Evolutionary conservation across 2,888 invertebrate genomes (phyloP).

Genomic region (Coremacera marginata): DNA sequence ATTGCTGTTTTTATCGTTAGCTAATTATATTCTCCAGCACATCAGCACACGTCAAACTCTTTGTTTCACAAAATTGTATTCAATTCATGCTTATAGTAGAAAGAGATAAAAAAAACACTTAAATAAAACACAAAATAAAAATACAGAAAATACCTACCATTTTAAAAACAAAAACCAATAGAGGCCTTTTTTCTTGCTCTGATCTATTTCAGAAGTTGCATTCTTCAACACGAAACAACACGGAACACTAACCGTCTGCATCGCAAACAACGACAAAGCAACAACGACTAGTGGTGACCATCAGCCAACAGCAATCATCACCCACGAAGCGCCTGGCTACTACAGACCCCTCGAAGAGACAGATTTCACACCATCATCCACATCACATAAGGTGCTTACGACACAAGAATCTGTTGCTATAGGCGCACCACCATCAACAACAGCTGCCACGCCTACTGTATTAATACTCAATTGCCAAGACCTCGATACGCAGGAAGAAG

Average conservation of each 20-base stretch:
- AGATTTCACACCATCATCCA: constrained; percentile 40
- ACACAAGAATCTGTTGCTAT: too few relatives aligned
- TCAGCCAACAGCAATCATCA: constrained; percentile 27
- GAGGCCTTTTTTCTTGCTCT: constrained; percentile 61
- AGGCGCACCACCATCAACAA: constrained; percentile 3
- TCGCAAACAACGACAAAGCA: constrained; percentile 50
- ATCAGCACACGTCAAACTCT: too few relatives aligned
- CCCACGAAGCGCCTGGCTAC: constrained; percentile 43
- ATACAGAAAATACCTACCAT: constrained; percentile 22
- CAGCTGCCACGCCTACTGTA: constrained; percentile 46
- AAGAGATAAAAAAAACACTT: background rate
- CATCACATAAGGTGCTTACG: too few relatives aligned
- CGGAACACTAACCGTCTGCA: constrained; percentile 53
- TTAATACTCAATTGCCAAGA: background rate
- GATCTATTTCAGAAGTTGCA: constrained; percentile 67
- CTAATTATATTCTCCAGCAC: background rate
- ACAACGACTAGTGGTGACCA: constrained; percentile 37
- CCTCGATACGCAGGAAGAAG: background rate
- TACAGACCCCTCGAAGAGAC: constrained; percentile 45
- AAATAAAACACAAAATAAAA: constrained; percentile 18
- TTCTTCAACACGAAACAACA: constrained; percentile 61
- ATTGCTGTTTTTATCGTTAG: background rate
- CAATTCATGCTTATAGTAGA: background rate
- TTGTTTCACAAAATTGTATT: too few relatives aligned
- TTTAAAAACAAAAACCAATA: constrained; percentile 55